Conservation (phyloP, 2,113 vertebrate species). For the Gobius niger region DNA sequence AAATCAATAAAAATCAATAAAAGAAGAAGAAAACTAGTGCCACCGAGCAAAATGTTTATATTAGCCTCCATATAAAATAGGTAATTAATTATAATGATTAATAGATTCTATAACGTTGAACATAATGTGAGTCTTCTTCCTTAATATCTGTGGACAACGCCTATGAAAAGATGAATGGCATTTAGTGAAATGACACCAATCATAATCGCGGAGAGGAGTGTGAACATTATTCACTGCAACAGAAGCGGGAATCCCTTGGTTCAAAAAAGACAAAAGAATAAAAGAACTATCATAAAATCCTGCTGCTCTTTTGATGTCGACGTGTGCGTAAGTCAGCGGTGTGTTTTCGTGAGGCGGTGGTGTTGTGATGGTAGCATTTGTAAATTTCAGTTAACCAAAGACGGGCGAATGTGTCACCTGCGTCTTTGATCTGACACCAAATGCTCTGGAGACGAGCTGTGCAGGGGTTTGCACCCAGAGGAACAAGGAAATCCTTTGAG, state of each 20-base stretch:
- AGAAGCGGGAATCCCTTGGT: background rate
- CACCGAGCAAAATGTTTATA: too few relatives aligned
- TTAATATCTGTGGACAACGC: too few relatives aligned
- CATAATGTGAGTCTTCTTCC: too few relatives aligned
- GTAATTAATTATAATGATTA: too few relatives aligned
- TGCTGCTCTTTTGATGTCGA: conserved; percentile 34
- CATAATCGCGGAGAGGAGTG: background rate
- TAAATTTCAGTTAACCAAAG: conserved; percentile 49
- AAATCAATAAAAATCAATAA: too few relatives aligned
- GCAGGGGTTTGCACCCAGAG: conserved; percentile 40
- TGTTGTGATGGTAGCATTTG: conserved; percentile 45
- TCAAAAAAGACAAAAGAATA: background rate
- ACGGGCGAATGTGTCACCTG: conserved; percentile 63
- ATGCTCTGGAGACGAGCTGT: conserved; percentile 36
- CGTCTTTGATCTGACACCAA: conserved; percentile 61
- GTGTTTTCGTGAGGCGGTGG: conserved; percentile 21
- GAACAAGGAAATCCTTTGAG: conserved; percentile 70
- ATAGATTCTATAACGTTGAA: too few relatives aligned
- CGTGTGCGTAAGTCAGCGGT: conserved; percentile 32
- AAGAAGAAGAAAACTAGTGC: too few relatives aligned
- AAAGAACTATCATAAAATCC: conserved; percentile 26
- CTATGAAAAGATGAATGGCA: too few relatives aligned
- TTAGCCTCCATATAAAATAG: too few relatives aligned
- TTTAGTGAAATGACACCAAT: too few relatives aligned
- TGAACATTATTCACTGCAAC: background rate